Conservation (phyloP, 1,140 invertebrate genomes). For the Leptoteleia sp. region DNA sequence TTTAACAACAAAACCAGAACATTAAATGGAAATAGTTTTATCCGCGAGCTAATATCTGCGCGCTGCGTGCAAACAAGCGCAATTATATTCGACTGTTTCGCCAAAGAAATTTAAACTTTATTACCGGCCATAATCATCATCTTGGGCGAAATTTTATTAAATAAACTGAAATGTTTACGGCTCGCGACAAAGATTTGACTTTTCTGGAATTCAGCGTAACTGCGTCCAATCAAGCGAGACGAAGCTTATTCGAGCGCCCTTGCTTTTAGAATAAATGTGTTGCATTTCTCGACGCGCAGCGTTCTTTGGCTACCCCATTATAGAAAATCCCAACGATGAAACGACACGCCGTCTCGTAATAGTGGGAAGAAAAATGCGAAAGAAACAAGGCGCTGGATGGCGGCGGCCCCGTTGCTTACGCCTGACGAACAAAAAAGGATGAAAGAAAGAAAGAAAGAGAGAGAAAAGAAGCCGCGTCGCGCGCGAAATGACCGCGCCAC, state of each 20-base stretch:
- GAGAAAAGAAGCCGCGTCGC: conserved; percentile 27
- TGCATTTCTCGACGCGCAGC: conserved; percentile 37
- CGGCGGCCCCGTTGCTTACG: conserved; percentile 13
- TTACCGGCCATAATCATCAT: conserved; percentile 28
- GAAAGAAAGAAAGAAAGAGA: too few species aligned
- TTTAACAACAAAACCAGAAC: too few species aligned
- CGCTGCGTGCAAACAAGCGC: not conserved
- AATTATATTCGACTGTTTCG: conserved; percentile 3
- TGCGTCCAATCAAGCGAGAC: conserved; percentile 47
- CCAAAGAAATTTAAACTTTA: conserved; percentile 19
- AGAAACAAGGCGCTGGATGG: conserved; percentile 45
- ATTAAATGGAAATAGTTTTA: too few species aligned
- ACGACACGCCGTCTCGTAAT: conserved; percentile 40
- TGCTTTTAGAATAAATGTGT: conserved; percentile 55
- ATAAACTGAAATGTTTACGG: conserved; percentile 35
- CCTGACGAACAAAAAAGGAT: too few species aligned
- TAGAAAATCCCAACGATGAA: conserved; percentile 58
- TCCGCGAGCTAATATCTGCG: not conserved
- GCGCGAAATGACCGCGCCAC: conserved; percentile 42
- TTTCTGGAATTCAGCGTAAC: conserved; percentile 42
- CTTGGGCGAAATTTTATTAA: conserved; percentile 30
- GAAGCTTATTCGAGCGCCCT: conserved; percentile 40
- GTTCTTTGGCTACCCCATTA: conserved; percentile 46
- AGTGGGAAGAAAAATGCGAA: conserved; percentile 49
- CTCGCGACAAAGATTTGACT: conserved; percentile 32